Percentiles rank a stretch among this genome's conserved stretches.
Evolutionary conservation across 1,140 invertebrate genomes (phyloP).

Genomic region (Coenobita brevimanus): DNA sequence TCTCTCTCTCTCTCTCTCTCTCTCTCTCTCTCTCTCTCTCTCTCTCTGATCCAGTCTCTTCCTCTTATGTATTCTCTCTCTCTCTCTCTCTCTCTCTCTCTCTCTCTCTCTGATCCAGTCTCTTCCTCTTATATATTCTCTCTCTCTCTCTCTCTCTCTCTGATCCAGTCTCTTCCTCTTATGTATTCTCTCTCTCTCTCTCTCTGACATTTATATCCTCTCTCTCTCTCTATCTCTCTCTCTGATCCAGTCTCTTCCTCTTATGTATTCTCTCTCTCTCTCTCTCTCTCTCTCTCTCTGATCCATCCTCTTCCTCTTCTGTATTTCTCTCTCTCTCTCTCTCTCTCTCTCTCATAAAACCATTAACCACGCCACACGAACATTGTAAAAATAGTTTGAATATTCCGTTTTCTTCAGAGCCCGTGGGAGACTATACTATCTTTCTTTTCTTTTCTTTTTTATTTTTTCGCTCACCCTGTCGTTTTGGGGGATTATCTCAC

Average conservation of each 20-base stretch:
- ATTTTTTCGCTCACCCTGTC: no score
- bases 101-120: no score
- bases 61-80: no score
- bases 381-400: no score
- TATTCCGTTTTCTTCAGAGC: no score
- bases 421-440: no score
- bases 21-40: neutral
- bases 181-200: neutral
- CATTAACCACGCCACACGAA: no score
- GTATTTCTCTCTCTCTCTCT: neutral
- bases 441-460: no score
- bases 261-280: constrained; percentile 1
- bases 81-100: neutral
- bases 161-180: neutral
- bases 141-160: neutral
- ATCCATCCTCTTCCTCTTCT: neutral
- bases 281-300: constrained; percentile 1
- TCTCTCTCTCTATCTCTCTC: neutral
- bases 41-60: no score
- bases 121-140: no score
- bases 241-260: neutral
- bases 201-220: neutral
- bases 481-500: no score
- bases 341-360: neutral
- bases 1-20: no score